These are phyloP conservation scores for Tachuris rubrigastra DNA, from an alignment of 2,113 vertebrate species.

Conservation along the genomic window DNA sequence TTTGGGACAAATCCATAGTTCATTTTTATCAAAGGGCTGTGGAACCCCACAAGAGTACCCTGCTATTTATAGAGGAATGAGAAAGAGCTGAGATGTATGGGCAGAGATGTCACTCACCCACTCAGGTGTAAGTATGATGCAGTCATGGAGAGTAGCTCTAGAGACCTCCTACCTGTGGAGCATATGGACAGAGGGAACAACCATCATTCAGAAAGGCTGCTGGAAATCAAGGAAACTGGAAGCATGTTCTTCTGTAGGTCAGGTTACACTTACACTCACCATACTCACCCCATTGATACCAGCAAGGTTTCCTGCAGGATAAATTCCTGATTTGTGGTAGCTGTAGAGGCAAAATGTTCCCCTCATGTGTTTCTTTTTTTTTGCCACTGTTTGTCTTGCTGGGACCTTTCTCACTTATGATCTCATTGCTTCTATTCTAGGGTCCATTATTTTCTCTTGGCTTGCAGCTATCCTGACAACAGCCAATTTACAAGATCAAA, in stretches of 20 bases:
- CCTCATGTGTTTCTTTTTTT: rapidly evolving
- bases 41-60: not conserved
- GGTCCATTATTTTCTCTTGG: not conserved
- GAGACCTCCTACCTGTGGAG: not conserved
- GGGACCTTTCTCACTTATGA: not conserved
- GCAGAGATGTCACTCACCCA: not conserved
- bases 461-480: not conserved
- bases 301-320: not conserved
- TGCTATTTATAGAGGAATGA: not conserved
- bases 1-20: not conserved
- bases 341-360: not conserved
- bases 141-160: not conserved
- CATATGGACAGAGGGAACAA: not conserved
- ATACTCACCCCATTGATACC: not conserved
- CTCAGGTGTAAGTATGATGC: rapidly evolving
- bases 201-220: not conserved
- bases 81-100: not conserved
- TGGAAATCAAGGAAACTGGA: not conserved
- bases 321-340: not conserved
- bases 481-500: not conserved
- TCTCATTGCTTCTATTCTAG: not conserved
- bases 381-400: not conserved
- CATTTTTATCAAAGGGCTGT: not conserved
- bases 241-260: not conserved
- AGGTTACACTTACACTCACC: not conserved